phyloP scores from a whole-genome alignment of 2,113 vertebrate genomes.

The Heptranchias perlo region DNA sequence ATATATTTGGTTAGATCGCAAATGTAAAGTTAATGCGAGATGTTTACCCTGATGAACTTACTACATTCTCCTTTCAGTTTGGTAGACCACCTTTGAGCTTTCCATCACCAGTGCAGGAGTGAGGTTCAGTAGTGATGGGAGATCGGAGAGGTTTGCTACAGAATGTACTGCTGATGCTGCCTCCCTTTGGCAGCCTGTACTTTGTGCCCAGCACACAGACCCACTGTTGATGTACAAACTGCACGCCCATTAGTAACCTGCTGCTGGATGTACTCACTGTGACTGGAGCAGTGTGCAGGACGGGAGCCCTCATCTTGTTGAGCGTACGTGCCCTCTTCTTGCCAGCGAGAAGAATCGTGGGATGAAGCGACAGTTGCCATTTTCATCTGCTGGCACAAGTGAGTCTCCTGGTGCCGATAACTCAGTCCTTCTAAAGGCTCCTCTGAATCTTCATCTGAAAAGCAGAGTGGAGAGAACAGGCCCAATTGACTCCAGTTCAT shows the following conservation, averaged over 20 bases:
- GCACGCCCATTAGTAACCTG: neutral
- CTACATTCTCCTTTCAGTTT: neutral
- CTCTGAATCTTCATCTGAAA: slow-evolving; percentile 62
- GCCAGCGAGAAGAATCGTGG: slow-evolving; percentile 63
- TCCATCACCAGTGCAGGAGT: neutral
- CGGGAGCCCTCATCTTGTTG: slow-evolving; percentile 48
- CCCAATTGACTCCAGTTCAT: neutral
- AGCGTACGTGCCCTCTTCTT: slow-evolving; percentile 58
- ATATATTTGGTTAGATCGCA: neutral
- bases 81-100: neutral
- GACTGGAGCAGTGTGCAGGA: slow-evolving; percentile 56
- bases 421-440: slow-evolving; percentile 62
- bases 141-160: neutral
- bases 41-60: neutral
- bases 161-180: neutral
- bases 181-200: neutral
- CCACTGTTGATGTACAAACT: no score
- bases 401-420: slow-evolving; percentile 72
- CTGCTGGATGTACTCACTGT: slow-evolving; percentile 55
- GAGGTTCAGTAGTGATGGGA: neutral
- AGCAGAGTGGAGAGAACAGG: slow-evolving; percentile 23
- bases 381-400: slow-evolving; percentile 77
- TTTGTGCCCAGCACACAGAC: neutral
- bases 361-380: slow-evolving; percentile 60
- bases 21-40: neutral